These are phyloP conservation scores for Barnardius zonarius DNA, from an alignment of 2,113 vertebrate species.

Conservation along the genomic window DNA sequence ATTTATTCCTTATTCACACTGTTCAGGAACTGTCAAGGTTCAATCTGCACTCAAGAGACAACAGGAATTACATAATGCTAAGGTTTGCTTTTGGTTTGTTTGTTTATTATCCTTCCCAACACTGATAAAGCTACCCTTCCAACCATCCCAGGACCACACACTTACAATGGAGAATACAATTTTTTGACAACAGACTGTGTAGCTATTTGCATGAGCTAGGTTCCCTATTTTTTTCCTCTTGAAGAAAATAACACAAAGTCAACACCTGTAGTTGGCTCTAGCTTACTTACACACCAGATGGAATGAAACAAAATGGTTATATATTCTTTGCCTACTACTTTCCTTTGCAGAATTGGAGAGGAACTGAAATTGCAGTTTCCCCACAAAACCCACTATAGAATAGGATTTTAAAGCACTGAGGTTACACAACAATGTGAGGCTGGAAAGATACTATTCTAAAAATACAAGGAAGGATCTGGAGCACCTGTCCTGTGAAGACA, in stretches of 20 bases:
- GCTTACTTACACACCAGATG: background rate
- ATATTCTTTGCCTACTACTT: background rate
- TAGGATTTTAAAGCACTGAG: background rate
- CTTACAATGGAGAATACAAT: background rate
- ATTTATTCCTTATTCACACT: background rate
- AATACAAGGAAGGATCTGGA: background rate
- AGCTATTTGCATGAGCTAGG: background rate
- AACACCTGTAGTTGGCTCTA: background rate
- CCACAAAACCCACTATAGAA: rapidly evolving
- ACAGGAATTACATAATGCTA: background rate
- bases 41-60: background rate
- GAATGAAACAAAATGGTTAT: background rate
- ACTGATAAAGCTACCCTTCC: background rate
- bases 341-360: background rate
- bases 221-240: background rate
- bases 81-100: background rate
- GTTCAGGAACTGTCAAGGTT: background rate
- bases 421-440: background rate
- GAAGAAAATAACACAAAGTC: background rate
- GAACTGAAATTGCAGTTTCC: background rate
- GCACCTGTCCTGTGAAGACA: background rate
- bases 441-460: background rate
- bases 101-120: background rate
- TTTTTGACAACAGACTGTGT: background rate
- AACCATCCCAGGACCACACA: rapidly evolving